A percentile compares a stretch with the other conserved stretches of the same genome.
Conservation (phyloP, 2,797 vertebrate genomes). For the Dromococcyx pavoninus region DNA sequence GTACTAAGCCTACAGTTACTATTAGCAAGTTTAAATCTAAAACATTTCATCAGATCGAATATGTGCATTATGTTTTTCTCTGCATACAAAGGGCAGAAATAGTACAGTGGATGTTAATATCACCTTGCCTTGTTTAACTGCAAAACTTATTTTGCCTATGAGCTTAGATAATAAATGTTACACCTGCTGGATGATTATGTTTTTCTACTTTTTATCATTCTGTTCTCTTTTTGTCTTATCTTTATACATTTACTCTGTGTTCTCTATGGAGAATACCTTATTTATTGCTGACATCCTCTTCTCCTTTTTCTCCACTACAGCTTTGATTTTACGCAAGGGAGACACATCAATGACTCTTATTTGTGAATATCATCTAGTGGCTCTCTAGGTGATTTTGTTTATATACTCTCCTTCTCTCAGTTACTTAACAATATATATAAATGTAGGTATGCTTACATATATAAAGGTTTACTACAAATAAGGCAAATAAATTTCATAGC, state of each 20-base stretch:
- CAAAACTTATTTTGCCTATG: background rate
- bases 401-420: background rate
- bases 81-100: background rate
- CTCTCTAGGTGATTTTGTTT: background rate
- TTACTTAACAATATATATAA: background rate
- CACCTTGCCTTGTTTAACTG: background rate
- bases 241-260: background rate
- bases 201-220: background rate
- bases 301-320: background rate
- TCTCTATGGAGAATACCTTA: background rate
- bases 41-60: background rate
- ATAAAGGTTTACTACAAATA: background rate
- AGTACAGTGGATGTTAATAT: background rate
- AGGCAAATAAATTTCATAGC: background rate
- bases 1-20: background rate
- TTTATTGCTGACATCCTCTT: background rate
- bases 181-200: background rate
- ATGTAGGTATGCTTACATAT: background rate
- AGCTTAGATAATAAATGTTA: background rate
- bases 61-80: background rate
- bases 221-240: background rate
- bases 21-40: background rate
- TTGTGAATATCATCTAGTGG: background rate
- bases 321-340: background rate
- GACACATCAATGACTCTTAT: background rate